Base-by-base conservation (phyloP, 2,888 invertebrate species). In the Acleris laterana region DNA sequence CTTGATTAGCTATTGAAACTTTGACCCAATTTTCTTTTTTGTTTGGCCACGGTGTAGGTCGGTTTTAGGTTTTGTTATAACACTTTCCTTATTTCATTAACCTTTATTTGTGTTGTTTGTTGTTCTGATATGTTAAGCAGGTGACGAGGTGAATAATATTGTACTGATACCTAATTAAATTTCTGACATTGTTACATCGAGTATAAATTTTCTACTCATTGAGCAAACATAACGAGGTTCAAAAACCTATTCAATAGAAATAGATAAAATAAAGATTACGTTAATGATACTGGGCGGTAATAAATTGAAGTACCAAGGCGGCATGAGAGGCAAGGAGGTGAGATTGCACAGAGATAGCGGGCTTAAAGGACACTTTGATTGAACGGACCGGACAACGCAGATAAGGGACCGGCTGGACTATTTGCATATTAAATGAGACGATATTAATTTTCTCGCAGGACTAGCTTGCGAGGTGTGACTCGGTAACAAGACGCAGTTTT, bases 381-480 rank as follows among this genome's bases (percentile, higher is more conserved):
- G 91, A 92, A 88, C 89, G 89, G 77, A 85, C 82, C 84, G 89
- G 90, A 90, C 91, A 88, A 83, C 77, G 71, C 69, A 85, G 89
- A 91, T 90, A 91, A 89, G 84, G 74, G 75, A 70, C 73, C 70
- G 78, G 79, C 82, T 80, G 77, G 78, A 79, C 85, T 87, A 90
- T 91, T 90, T 89, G 89, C 91, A 91, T 92, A 90, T 83, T 91
- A 86, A 90, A 91, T 88, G 89, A 90, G 88, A 76, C 78, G 76
- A 85, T 91, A 91, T 91, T 89, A 90, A 90, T 91, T 90, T 89
- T 82, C 79, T 79, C 76, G 69, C 70, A 78, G 81, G 77, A 77
- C 75, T 66, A 74, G 76, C 77, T 75, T 71, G 68, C 64, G 64
- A 70, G 71, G 74, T 66, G 62, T 56, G 57, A 57, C 61, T 55